Conservation (phyloP, 2,797 vertebrate genomes). For the Rhynchonycteris naso region DNA sequence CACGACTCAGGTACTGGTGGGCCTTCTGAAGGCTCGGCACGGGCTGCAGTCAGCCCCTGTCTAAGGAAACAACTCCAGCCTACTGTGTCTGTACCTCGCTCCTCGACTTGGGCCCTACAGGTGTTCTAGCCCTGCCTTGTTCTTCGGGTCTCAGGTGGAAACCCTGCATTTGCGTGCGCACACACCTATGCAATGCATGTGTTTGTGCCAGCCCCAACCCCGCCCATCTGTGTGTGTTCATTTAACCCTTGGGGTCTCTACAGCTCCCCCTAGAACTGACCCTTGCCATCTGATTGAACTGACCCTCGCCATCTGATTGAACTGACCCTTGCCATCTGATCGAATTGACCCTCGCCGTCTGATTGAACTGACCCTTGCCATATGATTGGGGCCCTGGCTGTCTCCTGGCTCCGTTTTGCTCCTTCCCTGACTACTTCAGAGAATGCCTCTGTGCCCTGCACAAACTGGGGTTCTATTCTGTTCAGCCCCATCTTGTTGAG, state of each 20-base stretch:
- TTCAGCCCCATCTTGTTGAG: neutral
- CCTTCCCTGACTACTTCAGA: neutral
- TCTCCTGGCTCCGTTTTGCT: neutral
- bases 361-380: too few relatives aligned
- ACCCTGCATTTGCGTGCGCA: accelerated
- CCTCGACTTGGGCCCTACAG: neutral
- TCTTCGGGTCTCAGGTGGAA: neutral
- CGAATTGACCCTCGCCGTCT: too few relatives aligned
- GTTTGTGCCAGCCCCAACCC: neutral
- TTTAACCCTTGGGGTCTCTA: neutral
- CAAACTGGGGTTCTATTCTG: too few relatives aligned
- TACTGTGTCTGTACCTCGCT: accelerated
- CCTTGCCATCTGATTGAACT: neutral
- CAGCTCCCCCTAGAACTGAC: neutral
- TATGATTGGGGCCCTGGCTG: neutral
- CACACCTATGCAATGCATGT: accelerated
- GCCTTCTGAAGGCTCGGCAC: neutral
- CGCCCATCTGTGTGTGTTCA: neutral
- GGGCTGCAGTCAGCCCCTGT: neutral
- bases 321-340: too few relatives aligned
- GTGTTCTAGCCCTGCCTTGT: neutral
- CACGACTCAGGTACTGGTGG: too few relatives aligned
- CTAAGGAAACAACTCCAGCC: neutral
- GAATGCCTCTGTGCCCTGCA: neutral
- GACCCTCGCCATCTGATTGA: too few relatives aligned